A percentile compares a stretch with the other conserved stretches of the same genome.
Evolutionary conservation across 2,888 invertebrate genomes (phyloP).

Genomic region (Calliphora vomitoria): DNA sequence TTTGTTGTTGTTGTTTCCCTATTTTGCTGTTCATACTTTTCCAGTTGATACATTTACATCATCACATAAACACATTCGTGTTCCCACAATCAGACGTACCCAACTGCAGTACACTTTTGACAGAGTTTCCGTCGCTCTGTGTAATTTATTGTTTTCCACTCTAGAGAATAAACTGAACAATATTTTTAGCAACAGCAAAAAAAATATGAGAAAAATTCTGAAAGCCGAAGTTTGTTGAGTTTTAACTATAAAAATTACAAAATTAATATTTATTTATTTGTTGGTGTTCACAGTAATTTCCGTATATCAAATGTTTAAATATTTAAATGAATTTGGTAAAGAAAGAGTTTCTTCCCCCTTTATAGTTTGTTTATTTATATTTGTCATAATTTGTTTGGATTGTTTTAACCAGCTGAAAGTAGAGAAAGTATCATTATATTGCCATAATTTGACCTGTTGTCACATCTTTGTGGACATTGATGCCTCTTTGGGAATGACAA

Average conservation of each 20-base stretch:
- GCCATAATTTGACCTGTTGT: no score
- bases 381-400: no score
- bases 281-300: background rate
- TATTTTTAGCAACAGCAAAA: slow-evolving; percentile 31
- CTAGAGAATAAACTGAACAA: slow-evolving; percentile 65
- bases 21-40: background rate
- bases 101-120: slow-evolving; percentile 54
- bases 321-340: no score
- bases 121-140: slow-evolving; percentile 65
- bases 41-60: slow-evolving; percentile 9
- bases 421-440: no score
- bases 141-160: slow-evolving; percentile 72
- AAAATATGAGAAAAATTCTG: background rate
- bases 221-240: slow-evolving; percentile 22
- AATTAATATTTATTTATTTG: slow-evolving; percentile 32
- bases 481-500: no score
- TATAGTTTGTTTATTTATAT: no score
- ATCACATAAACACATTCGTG: background rate
- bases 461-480: no score
- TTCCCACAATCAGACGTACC: background rate
- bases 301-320: background rate
- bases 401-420: background rate
- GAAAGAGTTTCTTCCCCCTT: no score
- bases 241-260: slow-evolving; percentile 31
- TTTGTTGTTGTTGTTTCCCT: slow-evolving; percentile 20